Evolutionary conservation across 2,113 vertebrate species (phyloP), one percentile per base, ranked within the genome.

Genomic region (Mugil cephalus): DNA sequence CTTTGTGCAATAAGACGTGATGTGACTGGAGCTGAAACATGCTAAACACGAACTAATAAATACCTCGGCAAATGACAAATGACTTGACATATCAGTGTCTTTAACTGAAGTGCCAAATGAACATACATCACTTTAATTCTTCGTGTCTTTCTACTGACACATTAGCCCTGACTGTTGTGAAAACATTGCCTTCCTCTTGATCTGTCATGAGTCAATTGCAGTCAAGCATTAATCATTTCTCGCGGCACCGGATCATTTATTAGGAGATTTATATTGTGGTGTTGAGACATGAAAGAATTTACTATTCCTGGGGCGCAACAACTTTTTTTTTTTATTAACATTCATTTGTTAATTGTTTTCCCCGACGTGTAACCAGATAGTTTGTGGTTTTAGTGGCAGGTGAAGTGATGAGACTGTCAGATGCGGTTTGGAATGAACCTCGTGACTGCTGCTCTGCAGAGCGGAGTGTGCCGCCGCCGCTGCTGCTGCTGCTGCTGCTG

Each of bases 251-350:
- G 18, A 13, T 59, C 8, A 48, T 50, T 67, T 43, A 58, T 35
- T 15, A 1, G 3, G 43, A 55, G 46, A 56, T 5, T 66, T 56
- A 34, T 4, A 17, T 42, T 17, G 24, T 43, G 58, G 38, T 51
- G 45, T 54, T 42, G 43, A 70, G 17, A 50, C 40, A 67, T 65
- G 18, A 64, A 50, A 30, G 36, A 14, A 10, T 63, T 34, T 11
- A 66, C 69, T 60, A 52, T 54, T 67, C 13, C 34, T 69, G 48
- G 10, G 21, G 56, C 73, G 45, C 15, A 52, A 17, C 11, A 13
- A 30, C 15, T 30, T 2, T 30, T 30, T 30, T 30, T 5, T 30
- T 30, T 5, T 30, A 30, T 30, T 30, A 30, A 15, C 24, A 36
- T 15, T 38, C 17, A 72, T 42, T 15, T 62, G 10, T 40, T 39